Percentiles rank a stretch among this genome's conserved stretches.
Conservation (phyloP, 2,888 invertebrate genomes). For the Cryptosula pallasiana region DNA sequence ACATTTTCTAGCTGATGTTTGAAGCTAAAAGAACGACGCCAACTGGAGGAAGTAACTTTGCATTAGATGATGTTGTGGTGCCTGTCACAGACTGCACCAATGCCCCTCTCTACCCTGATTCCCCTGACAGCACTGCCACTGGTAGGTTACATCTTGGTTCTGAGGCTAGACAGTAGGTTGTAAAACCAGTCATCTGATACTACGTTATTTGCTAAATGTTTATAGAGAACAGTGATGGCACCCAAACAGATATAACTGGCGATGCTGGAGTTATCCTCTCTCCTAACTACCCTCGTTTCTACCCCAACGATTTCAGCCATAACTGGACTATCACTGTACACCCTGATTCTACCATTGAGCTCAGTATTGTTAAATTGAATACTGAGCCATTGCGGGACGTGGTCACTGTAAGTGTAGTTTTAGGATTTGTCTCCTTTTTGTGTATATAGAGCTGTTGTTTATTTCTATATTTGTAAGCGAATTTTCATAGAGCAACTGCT, state of each 20-base stretch:
- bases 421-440: too few species aligned
- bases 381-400: neutral
- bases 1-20: neutral
- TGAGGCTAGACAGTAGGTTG: too few species aligned
- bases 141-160: too few species aligned
- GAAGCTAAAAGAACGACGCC: neutral
- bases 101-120: neutral
- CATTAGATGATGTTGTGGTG: neutral
- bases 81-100: neutral
- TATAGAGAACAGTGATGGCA: neutral
- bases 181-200: too few species aligned
- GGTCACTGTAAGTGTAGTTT: neutral
- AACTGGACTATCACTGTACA: neutral
- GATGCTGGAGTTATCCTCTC: neutral
- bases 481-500: neutral
- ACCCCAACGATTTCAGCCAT: neutral
- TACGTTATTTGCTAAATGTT: too few species aligned
- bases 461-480: neutral
- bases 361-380: neutral
- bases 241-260: neutral
- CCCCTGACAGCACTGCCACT: neutral
- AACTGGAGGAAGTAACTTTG: neutral
- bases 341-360: neutral
- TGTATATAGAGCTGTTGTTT: too few species aligned
- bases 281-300: neutral